Evolutionary conservation across 2,113 vertebrate species (phyloP).

Genomic region (Sminthopsis crassicaudata): DNA sequence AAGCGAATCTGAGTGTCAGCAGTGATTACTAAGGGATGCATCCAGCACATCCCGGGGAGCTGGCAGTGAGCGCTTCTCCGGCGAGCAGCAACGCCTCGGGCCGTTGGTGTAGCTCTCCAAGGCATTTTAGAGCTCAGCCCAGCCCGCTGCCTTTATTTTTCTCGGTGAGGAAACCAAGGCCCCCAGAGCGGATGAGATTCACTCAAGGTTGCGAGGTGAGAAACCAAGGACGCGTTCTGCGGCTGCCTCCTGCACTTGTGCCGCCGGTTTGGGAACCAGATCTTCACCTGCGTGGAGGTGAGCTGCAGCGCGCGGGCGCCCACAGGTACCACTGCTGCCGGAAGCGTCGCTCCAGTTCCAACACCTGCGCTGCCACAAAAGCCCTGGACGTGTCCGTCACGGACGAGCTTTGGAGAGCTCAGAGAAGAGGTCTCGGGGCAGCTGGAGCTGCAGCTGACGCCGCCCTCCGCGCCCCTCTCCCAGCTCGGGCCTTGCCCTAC

Average conservation of each 20-base stretch:
- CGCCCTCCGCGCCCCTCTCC: not conserved
- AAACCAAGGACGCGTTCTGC: conserved; percentile 87
- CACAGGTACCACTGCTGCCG: conserved; percentile 92
- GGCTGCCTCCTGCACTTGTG: conserved; percentile 94
- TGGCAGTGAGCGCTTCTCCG: not conserved
- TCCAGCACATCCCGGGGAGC: not conserved
- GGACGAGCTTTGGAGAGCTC: conserved; percentile 62
- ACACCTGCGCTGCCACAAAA: conserved; percentile 93
- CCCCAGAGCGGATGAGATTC: too few relatives aligned
- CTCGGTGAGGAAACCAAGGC: not conserved
- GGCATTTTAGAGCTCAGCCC: not conserved
- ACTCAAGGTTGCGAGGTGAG: too few relatives aligned
- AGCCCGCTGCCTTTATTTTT: not conserved
- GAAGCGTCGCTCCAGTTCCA: conserved; percentile 92
- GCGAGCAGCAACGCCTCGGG: not conserved
- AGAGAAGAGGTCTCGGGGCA: fast-evolving
- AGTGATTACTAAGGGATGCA: not conserved
- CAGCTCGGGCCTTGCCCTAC: conserved; percentile 75
- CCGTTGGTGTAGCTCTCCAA: not conserved
- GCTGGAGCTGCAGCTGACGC: not conserved
- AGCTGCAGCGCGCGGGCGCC: conserved; percentile 88
- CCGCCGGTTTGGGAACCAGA: conserved; percentile 96
- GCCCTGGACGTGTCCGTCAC: conserved; percentile 89
- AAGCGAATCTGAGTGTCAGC: not conserved
- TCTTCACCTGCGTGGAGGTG: conserved; percentile 94